phyloP scores from a whole-genome alignment of 2,113 vertebrate genomes.

The Calidris pygmaea region DNA sequence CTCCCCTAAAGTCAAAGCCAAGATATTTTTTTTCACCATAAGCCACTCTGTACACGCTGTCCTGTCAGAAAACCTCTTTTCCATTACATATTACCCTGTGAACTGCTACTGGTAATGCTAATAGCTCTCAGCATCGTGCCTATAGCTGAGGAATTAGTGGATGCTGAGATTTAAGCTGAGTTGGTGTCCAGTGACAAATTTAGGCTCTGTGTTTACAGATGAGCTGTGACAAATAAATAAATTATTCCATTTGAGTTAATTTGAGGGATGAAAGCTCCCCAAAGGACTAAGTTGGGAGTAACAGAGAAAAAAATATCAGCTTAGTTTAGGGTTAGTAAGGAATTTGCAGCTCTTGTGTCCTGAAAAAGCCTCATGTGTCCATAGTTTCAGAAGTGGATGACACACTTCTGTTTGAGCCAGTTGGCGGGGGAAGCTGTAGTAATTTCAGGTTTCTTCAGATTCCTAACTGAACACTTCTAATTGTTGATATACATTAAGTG shows the following conservation, averaged over 20 bases:
- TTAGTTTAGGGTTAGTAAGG: neutral
- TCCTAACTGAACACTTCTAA: neutral
- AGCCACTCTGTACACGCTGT: neutral
- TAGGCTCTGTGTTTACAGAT: neutral
- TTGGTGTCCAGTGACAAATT: neutral
- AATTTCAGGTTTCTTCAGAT: neutral
- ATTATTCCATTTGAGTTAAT: neutral
- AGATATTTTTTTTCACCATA: neutral
- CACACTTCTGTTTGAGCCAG: neutral
- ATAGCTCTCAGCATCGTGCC: neutral
- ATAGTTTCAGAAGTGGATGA: neutral
- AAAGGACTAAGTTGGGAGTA: neutral
- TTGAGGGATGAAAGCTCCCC: neutral
- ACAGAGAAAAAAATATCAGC: neutral
- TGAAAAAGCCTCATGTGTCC: neutral
- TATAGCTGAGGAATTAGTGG: neutral
- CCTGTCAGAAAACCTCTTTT: neutral
- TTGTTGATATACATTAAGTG: neutral
- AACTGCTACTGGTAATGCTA: neutral
- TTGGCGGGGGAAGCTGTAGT: neutral
- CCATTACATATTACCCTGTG: neutral
- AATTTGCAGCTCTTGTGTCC: neutral
- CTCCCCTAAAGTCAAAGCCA: conserved; percentile 22
- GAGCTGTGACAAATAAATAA: neutral
- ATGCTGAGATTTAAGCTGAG: neutral